A percentile compares a stretch with the other conserved stretches of the same genome.
phyloP scores from a whole-genome alignment of 2,888 invertebrate genomes.

The Lymantria monacha region DNA sequence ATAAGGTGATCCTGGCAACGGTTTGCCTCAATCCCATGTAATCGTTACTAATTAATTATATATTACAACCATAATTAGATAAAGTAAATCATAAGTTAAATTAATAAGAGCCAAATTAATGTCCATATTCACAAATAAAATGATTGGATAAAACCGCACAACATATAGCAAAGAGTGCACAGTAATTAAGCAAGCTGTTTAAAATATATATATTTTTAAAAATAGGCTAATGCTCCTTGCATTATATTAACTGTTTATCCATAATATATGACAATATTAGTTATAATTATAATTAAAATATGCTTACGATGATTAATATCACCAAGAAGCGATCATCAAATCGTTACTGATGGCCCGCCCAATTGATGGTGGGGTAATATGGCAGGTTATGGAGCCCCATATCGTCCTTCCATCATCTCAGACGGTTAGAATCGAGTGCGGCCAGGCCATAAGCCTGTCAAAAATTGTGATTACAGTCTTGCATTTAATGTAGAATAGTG shows the following conservation, averaged over 20 bases:
- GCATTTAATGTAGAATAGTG: slow-evolving; percentile 13
- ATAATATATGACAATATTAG: slow-evolving; percentile 59
- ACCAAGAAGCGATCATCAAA: slow-evolving; percentile 31
- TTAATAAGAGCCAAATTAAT: slow-evolving; percentile 47
- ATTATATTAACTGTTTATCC: slow-evolving; percentile 51
- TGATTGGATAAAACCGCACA: slow-evolving; percentile 43
- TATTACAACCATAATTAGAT: slow-evolving; percentile 54
- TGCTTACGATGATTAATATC: slow-evolving; percentile 36
- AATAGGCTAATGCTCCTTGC: too few relatives aligned
- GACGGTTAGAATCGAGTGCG: too few relatives aligned
- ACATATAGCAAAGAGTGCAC: slow-evolving; percentile 42
- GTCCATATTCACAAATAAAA: slow-evolving; percentile 47
- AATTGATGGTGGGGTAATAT: too few relatives aligned
- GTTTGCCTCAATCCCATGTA: slow-evolving; percentile 34
- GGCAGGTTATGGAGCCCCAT: too few relatives aligned
- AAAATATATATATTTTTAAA: slow-evolving; percentile 57
- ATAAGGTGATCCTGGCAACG: slow-evolving; percentile 22
- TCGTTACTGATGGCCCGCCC: not conserved
- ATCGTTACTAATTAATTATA: slow-evolving; percentile 54
- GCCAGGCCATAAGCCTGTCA: too few relatives aligned
- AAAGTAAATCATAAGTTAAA: slow-evolving; percentile 51
- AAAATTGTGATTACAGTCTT: not conserved
- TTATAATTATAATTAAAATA: slow-evolving; percentile 47
- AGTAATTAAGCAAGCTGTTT: slow-evolving; percentile 49
- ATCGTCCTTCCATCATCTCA: too few relatives aligned